phyloP scores from a whole-genome alignment of 23 tunicate species.

The Halocynthia aurantium region DNA sequence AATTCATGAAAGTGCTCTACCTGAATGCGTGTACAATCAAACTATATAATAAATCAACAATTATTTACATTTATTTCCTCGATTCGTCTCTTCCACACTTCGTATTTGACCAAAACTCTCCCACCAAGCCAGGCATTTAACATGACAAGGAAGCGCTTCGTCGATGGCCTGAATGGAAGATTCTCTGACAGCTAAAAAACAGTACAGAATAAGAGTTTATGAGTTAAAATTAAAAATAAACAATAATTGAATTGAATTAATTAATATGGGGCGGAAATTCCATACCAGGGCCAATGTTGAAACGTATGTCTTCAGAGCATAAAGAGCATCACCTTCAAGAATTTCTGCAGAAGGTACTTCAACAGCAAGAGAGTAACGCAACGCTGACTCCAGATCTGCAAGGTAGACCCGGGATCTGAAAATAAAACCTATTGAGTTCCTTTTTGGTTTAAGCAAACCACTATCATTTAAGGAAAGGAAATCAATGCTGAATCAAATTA shows the following conservation, averaged over 20 bases:
- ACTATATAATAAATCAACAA: too few relatives aligned
- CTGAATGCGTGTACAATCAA: too few relatives aligned
- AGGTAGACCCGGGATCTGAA: slow-evolving; percentile 48
- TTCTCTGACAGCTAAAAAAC: slow-evolving; percentile 24
- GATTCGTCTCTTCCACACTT: slow-evolving; percentile 42
- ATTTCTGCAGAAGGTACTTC: slow-evolving; percentile 36
- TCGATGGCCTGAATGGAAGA: slow-evolving; percentile 40
- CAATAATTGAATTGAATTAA: neutral
- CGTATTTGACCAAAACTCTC: neutral
- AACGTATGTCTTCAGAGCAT: slow-evolving; percentile 34
- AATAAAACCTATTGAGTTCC: neutral
- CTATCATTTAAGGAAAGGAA: neutral
- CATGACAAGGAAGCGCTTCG: slow-evolving; percentile 26
- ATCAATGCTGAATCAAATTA: neutral
- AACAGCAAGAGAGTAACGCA: slow-evolving; percentile 42
- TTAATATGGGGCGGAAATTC: neutral
- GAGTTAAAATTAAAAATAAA: neutral
- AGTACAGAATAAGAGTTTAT: neutral
- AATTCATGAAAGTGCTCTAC: too few relatives aligned
- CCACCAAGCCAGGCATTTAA: slow-evolving; percentile 41
- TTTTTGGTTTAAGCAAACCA: neutral
- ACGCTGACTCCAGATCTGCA: slow-evolving; percentile 79
- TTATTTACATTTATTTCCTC: neutral
- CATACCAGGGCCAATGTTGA: slow-evolving; percentile 34
- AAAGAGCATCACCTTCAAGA: slow-evolving; percentile 32